Base-by-base conservation (phyloP, 1,140 invertebrate species). In the Cherax quadricarinatus region DNA sequence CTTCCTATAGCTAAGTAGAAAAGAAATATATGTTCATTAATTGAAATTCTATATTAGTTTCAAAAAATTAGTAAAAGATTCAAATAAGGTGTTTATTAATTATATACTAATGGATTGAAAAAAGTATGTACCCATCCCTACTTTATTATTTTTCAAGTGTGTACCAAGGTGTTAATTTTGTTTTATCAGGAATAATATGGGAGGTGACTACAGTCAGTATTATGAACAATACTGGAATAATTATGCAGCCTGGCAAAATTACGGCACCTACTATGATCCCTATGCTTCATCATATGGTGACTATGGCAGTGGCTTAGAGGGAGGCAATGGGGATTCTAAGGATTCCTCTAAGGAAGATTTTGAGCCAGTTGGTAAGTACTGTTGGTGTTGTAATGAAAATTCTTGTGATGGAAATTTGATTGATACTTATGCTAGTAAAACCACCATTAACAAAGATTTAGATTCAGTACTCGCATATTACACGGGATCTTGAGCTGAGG, bases 141-240 rank as follows among this genome's bases (percentile, higher is more conserved):
- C 30, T 41, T 41, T 41, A 41, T 41, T 41, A 41, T 41, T 41
- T 41, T 41, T 1, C 30, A 0, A 41, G 30, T 41, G 53, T 57
- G 14, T 66, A 66, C 62, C 1, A 66, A 18, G 14, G 0, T 18
- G 5, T 0, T 66, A 66, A 66, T 18, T 14, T 66, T 66, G 18
- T 66, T 16, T 75, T n/a, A 24, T 75, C 86, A 93, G 93, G 93
- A 89, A 89, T 48, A 90, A 92, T 41, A 88, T 92, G 75, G 84
- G 89, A 21, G 93, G 78, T 14, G 94, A 94, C 79, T 94, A 94
- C 89, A 94, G 85, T 75, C 94, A 94, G 85, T 93, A 94, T 75
- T 94, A 94, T 89, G 94, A 94, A 49, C 94, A 94, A 92, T 94
- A 94, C 85, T 97, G 97, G 97, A 97, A 97, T 95, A 97, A 97